A percentile compares a stretch with the other conserved stretches of the same genome.
phyloP scores from a whole-genome alignment of 2,888 invertebrate genomes.

The Selenia dentaria region DNA sequence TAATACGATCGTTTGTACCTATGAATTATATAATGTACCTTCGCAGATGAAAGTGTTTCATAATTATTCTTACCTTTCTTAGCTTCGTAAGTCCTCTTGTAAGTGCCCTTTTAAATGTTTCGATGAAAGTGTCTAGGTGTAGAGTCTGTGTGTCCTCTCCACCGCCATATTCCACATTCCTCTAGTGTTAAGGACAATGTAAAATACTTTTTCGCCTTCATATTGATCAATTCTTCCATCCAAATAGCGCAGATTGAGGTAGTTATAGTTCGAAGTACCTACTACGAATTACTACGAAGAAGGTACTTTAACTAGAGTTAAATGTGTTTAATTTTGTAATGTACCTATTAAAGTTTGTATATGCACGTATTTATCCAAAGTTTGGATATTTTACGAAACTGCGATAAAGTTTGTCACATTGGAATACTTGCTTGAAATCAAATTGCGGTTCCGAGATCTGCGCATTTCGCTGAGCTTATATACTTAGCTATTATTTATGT shows the following conservation, averaged over 20 bases:
- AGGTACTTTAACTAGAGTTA: no score
- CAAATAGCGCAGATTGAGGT: not conserved
- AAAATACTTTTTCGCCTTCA: conserved; percentile 21
- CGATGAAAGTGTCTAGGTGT: conserved; percentile 45
- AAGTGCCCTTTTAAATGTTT: conserved; percentile 72
- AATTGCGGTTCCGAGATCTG: not conserved
- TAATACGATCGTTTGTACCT: no score
- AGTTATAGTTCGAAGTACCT: no score
- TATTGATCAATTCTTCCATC: not conserved
- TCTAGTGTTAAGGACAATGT: conserved; percentile 65
- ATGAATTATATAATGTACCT: no score
- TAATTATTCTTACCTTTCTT: conserved; percentile 28
- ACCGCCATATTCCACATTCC: conserved; percentile 73
- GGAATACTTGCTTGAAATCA: no score
- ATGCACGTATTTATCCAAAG: no score
- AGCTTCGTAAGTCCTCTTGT: conserved; percentile 59
- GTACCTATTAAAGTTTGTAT: no score
- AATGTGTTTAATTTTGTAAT: no score
- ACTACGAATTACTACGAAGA: no score
- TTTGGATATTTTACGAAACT: no score
- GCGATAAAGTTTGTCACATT: no score
- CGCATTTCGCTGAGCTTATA: not conserved
- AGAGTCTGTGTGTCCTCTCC: conserved; percentile 44
- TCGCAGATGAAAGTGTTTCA: conserved; percentile 23
- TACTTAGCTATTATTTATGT: not conserved